Evolutionary conservation across 2,888 invertebrate genomes (phyloP).

Genomic region (Spodoptera picta): DNA sequence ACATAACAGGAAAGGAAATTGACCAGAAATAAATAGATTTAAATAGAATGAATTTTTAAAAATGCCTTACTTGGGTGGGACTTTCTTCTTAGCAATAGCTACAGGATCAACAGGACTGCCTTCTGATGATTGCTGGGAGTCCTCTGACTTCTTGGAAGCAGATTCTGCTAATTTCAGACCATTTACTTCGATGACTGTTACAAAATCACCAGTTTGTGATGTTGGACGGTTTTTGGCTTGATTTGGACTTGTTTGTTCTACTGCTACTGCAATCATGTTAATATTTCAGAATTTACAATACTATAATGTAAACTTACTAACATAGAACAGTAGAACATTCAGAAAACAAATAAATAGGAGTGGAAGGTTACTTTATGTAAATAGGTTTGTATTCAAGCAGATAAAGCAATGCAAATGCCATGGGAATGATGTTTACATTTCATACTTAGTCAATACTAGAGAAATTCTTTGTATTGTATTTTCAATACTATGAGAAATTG

Average conservation of each 20-base stretch:
- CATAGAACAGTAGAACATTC: not conserved
- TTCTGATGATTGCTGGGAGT: conserved; percentile 81
- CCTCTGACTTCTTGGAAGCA: conserved; percentile 80
- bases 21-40: not conserved
- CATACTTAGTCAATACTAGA: too few species aligned
- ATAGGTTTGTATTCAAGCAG: too few species aligned
- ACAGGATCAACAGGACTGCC: conserved; percentile 88
- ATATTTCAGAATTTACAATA: conserved; percentile 12
- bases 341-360: not conserved
- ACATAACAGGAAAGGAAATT: not conserved
- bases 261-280: conserved; percentile 67
- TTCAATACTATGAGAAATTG: conserved; percentile 11
- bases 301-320: not conserved
- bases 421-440: too few species aligned
- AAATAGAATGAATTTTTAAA: conserved; percentile 2
- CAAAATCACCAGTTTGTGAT: conserved; percentile 90
- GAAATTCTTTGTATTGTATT: too few species aligned
- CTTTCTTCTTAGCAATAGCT: conserved; percentile 90
- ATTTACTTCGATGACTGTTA: conserved; percentile 96
- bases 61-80: conserved; percentile 89
- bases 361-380: not conserved
- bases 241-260: conserved; percentile 81
- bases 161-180: conserved; percentile 90
- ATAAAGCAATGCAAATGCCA: too few species aligned
- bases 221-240: conserved; percentile 85